Evolutionary conservation across 2,797 vertebrate species (phyloP), one percentile per base, ranked within the genome.

Genomic region (Otolemur crassicaudatus): DNA sequence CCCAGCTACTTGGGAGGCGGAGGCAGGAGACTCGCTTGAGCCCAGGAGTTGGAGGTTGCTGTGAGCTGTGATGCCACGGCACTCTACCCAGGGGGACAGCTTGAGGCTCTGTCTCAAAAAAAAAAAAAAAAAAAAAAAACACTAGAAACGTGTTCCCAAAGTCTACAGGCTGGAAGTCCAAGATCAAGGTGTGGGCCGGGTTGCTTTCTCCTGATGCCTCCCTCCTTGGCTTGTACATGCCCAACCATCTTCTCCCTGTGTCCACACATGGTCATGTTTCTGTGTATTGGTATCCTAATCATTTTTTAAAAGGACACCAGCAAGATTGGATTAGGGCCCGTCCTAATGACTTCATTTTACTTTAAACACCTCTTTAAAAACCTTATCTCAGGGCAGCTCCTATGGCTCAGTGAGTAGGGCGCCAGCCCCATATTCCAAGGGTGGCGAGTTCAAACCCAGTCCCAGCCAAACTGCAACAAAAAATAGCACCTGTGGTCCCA

Each of bases 261-360:
- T 69, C 69, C 17, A 23, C 90, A n/a, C 11, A 2, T 0, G 23
- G 7, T 17, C 16, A 0, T 29, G 53, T 12, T 5, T 43, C 65
- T 7, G 10, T 20, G 2, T 25, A 19, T 31, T 34, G 27, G 4
- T 5, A 7, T 46, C 46, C 80, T n/a, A 0, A 34, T 1, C 5
- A 10, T 46, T 67, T 92, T 81, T 60, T n/a, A 70, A 1, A 31
- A 67, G 40, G 60, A 69, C 0, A 22, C 11, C 37, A n/a, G 43
- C 49, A 61, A n/a, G 5, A 58, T 0, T n/a, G 70, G 25, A 61
- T 72, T 31, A 80, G 82, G 25, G 7, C n/a, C 19, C 7, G 60
- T 22, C 14, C 34, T 22, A 6, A 12, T 37, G 17, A 46, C 31
- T 14, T 75, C 27, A 19, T 27, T 95, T 69, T 58, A 19, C 29